A percentile compares a stretch with the other conserved stretches of the same genome.
These are phyloP conservation scores for Drosophila bunnanda DNA, from an alignment of 2,888 invertebrate species.

Conservation along the genomic window DNA sequence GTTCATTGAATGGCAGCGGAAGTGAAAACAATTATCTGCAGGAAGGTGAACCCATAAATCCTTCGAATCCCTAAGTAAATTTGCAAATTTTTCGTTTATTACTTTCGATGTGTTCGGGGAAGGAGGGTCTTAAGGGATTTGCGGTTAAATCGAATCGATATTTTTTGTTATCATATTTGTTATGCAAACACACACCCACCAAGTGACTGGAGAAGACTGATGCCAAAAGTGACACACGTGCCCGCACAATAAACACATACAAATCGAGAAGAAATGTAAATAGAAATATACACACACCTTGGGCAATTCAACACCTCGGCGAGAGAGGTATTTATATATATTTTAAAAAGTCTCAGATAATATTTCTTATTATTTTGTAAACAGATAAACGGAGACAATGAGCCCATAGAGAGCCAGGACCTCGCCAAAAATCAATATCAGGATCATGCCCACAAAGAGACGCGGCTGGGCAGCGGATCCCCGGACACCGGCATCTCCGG, in stretches of 20 bases:
- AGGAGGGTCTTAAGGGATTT: constrained; percentile 50
- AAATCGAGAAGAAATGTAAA: constrained; percentile 27
- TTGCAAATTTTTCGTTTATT: constrained; percentile 81
- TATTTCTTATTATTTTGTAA: constrained; percentile 88
- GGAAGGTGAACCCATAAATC: constrained; percentile 82
- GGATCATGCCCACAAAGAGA: constrained; percentile 99
- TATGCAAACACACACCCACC: constrained; percentile 73
- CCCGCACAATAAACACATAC: constrained; percentile 14
- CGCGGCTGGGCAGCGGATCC: constrained; percentile 99
- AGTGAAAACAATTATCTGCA: constrained; percentile 83
- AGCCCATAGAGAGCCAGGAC: constrained; percentile 99
- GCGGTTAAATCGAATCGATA: constrained; percentile 82
- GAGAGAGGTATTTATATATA: neutral
- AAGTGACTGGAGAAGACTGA: constrained; percentile 55
- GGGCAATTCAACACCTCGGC: constrained; percentile 16
- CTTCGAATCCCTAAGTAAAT: constrained; percentile 79
- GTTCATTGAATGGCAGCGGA: constrained; percentile 76
- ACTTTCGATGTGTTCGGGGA: constrained; percentile 57
- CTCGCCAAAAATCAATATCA: constrained; percentile 99
- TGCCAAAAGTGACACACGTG: constrained; percentile 65
- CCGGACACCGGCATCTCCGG: constrained; percentile 99
- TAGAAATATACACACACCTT: constrained; percentile 7
- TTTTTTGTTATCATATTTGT: constrained; percentile 81
- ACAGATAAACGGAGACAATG: constrained; percentile 99
- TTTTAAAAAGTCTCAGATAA: no score